Conservation (phyloP, 2,888 invertebrate species). For the Aspidiotus rigidus region DNA sequence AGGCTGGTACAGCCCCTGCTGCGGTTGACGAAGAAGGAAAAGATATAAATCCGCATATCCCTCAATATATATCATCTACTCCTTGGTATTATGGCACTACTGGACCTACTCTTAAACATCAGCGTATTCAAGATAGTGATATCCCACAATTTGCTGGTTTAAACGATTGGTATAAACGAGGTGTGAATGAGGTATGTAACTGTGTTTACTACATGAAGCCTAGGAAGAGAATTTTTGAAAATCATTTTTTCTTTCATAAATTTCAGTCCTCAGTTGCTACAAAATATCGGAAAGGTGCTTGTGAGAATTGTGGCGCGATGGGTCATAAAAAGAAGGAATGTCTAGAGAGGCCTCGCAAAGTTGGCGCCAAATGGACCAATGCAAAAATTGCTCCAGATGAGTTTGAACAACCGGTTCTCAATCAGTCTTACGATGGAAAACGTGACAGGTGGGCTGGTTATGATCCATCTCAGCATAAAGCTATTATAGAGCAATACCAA, state of each 20-base stretch:
- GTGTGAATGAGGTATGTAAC: constrained; percentile 64
- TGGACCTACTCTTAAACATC: constrained; percentile 95
- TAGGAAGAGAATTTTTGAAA: background rate
- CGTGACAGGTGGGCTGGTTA: constrained; percentile 95
- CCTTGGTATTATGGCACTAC: constrained; percentile 94
- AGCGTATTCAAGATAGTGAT: constrained; percentile 85
- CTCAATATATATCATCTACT: constrained; percentile 94
- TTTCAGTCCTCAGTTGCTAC: constrained; percentile 56
- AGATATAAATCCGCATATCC: constrained; percentile 99
- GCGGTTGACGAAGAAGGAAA: constrained; percentile 65
- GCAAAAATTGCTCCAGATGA: constrained; percentile 89
- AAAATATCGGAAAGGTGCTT: constrained; percentile 88
- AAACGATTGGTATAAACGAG: constrained; percentile 78
- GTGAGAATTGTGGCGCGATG: constrained; percentile 97
- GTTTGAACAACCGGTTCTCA: constrained; percentile 65
- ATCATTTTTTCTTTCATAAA: constrained; percentile 30
- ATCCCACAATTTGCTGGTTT: constrained; percentile 56
- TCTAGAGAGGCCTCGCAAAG: constrained; percentile 86
- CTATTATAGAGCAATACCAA: constrained; percentile 86
- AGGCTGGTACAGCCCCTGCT: constrained; percentile 88
- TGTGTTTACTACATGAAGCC: constrained; percentile 15
- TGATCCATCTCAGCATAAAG: constrained; percentile 76
- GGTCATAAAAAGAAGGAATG: constrained; percentile 95
- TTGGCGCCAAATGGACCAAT: constrained; percentile 80
- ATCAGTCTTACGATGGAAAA: constrained; percentile 88